These are phyloP conservation scores for Apodemia duryi DNA, from an alignment of 2,888 invertebrate genomes.

Conservation along the genomic window DNA sequence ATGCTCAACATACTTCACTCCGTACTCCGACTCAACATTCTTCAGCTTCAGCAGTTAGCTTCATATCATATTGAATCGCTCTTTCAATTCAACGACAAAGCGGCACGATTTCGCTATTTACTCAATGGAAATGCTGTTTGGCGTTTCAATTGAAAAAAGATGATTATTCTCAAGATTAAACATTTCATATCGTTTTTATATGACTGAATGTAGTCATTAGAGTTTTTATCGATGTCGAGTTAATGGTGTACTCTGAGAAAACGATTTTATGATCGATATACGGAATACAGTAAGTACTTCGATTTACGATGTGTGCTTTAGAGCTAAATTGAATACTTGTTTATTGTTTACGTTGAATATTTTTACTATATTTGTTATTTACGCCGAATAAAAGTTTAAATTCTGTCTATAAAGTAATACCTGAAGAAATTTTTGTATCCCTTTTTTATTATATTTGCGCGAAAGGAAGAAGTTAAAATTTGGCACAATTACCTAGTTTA, in stretches of 20 bases:
- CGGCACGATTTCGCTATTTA: constrained; percentile 50
- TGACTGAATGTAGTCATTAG: constrained; percentile 16
- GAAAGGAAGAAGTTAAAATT: too few species aligned
- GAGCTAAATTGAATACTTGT: neutral
- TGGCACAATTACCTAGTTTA: too few species aligned
- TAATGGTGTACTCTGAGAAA: constrained; percentile 18
- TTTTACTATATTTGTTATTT: neutral
- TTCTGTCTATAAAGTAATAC: too few species aligned
- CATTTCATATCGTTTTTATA: constrained; percentile 23
- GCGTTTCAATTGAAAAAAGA: constrained; percentile 45
- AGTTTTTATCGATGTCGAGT: constrained; percentile 4
- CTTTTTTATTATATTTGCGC: too few species aligned
- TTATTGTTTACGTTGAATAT: neutral
- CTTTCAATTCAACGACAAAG: constrained; percentile 62
- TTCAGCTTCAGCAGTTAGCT: constrained; percentile 54
- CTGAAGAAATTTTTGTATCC: too few species aligned
- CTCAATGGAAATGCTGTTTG: constrained; percentile 59
- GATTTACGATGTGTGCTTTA: neutral
- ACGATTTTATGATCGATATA: neutral
- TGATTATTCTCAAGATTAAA: constrained; percentile 34
- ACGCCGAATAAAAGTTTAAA: neutral
- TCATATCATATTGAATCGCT: constrained; percentile 54
- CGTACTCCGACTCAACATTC: too few species aligned
- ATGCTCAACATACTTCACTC: too few species aligned
- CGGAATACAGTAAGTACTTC: neutral